Evolutionary conservation across 2,888 invertebrate genomes (phyloP), one percentile per base, ranked within the genome.

Genomic region (Pogonocherus hispidulus): DNA sequence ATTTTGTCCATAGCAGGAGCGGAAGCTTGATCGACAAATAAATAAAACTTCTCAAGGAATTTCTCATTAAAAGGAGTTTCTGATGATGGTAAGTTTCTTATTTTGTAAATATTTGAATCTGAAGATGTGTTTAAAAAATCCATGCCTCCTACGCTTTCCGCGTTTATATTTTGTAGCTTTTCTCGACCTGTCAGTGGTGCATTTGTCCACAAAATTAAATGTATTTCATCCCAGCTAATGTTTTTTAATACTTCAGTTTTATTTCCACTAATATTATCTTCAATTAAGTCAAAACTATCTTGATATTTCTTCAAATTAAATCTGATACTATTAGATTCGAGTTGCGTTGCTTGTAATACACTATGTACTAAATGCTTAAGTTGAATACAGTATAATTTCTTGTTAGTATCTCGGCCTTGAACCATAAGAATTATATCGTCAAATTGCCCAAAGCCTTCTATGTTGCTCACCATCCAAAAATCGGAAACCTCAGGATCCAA

Each of bases 401-500:
- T 56, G 2, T 20, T 22, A 3, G 49, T 56, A 16, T 46, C n/a
- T 14, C 6, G 3, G 56, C 47, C 23, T 20, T 19, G 3, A 9
- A 47, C 16, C 37, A 23, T 22, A 9, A 64, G 20, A 5, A 64
- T 37, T 11, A 64, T 20, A 22, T 64, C 64, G n/a, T 64, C 64
- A 18, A 64, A 64, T 9, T 14, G 56, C 18, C 37, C 64, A 4
- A 64, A 14, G 11, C 49, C 49, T 8, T 55, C 32, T 20, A 64
- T n/a, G 32, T 64, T 64, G 35, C 64, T 54, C n/a, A 64, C 19
- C 11, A 64, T 64, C 32, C 37, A 47, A 37, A 64, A 64, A 14
- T 64, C 49, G n/a, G 23, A n/a, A 16, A 64, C 18, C 11, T 22
- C 27, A 1, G 55, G 0, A 22, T 64, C 49, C 22, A 64, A 11